Evolutionary conservation across 2,888 invertebrate genomes (phyloP).

Genomic region (Napeogenes sylphis): DNA sequence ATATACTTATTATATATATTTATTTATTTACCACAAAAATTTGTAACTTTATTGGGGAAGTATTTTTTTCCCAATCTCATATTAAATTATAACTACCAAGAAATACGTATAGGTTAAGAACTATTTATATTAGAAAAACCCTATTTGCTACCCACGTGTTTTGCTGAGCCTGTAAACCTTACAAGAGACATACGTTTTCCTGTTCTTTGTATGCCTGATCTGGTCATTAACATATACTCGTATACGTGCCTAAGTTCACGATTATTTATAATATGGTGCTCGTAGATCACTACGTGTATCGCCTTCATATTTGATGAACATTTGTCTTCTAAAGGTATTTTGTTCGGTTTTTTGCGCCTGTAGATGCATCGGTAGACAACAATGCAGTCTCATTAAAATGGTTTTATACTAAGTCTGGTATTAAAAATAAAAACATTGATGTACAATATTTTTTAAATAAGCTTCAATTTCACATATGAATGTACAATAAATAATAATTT

Average conservation of each 20-base stretch:
- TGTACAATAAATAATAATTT: too few species aligned
- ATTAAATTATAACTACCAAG: too few species aligned
- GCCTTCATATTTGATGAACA: slow-evolving; percentile 34
- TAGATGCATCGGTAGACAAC: not conserved
- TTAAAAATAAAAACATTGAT: too few species aligned
- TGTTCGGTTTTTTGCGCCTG: slow-evolving; percentile 12
- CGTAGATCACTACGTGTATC: slow-evolving; percentile 49
- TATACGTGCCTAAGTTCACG: slow-evolving; percentile 54
- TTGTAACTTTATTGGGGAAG: too few species aligned
- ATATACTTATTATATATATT: too few species aligned
- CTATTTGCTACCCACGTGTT: slow-evolving; percentile 31
- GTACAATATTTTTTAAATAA: too few species aligned
- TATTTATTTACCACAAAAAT: too few species aligned
- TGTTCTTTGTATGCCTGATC: slow-evolving; percentile 55
- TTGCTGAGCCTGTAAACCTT: slow-evolving; percentile 34
- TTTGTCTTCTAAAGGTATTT: slow-evolving; percentile 19
- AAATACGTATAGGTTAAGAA: too few species aligned
- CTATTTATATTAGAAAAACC: slow-evolving; percentile 5
- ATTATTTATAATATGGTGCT: slow-evolving; percentile 50
- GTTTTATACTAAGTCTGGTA: not conserved
- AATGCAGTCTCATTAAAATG: not conserved
- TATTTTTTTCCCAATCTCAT: too few species aligned
- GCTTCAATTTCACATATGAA: too few species aligned
- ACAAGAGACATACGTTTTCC: slow-evolving; percentile 49
- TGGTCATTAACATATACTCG: slow-evolving; percentile 47